These are phyloP conservation scores for Leptosomus discolor DNA, from an alignment of 2,113 vertebrate species.

Conservation along the genomic window DNA sequence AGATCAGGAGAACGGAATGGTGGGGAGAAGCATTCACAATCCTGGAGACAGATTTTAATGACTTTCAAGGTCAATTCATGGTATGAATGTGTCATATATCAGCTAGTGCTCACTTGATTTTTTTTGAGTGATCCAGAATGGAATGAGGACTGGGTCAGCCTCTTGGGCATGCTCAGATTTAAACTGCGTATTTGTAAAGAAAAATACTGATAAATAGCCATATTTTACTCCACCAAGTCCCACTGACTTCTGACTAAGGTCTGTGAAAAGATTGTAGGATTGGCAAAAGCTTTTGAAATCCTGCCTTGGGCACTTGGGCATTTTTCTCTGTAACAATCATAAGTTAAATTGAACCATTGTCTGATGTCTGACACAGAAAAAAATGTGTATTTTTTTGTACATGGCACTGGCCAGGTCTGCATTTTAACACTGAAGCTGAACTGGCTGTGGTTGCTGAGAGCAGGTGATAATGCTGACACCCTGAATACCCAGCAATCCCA, in stretches of 20 bases:
- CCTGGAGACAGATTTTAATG: neutral
- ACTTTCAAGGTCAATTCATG: neutral
- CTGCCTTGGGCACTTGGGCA: neutral
- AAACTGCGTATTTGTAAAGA: neutral
- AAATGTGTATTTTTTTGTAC: neutral
- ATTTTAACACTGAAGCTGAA: neutral
- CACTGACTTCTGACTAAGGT: neutral
- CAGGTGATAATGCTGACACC: neutral
- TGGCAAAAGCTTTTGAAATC: slow-evolving; percentile 7
- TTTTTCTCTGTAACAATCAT: neutral
- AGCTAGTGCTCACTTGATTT: neutral
- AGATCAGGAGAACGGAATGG: neutral
- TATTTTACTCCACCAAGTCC: neutral
- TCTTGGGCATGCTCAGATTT: neutral
- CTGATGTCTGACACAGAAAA: neutral
- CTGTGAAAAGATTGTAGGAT: slow-evolving; percentile 12
- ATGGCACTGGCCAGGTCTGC: neutral
- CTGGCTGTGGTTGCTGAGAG: neutral
- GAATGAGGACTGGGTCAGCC: neutral
- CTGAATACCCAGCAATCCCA: neutral
- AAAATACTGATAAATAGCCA: neutral
- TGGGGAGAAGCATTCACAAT: neutral
- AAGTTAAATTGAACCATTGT: neutral
- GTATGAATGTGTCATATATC: neutral
- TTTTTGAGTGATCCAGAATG: neutral